phyloP scores from a whole-genome alignment of 2,888 invertebrate genomes.

The Metopia argyrocephala region DNA sequence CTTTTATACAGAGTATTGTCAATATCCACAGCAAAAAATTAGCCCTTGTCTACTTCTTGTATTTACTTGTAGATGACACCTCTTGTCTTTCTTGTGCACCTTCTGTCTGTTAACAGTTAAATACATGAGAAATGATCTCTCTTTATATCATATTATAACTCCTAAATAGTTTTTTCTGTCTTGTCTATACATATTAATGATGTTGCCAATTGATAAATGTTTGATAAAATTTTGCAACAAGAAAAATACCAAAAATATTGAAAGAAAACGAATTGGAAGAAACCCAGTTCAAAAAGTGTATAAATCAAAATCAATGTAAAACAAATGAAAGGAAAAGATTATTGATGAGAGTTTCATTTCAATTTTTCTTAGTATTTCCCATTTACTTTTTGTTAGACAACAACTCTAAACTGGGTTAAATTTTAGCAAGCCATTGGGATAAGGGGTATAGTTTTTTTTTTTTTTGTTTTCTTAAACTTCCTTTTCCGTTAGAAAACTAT shows the following conservation, averaged over 20 bases:
- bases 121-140: too few relatives aligned
- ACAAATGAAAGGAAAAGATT: constrained; percentile 13
- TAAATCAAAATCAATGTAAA: constrained; percentile 40
- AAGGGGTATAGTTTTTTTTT: too few relatives aligned
- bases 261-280: background rate
- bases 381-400: background rate
- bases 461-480: too few relatives aligned
- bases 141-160: too few relatives aligned
- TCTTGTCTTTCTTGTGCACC: too few relatives aligned
- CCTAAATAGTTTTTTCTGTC: background rate
- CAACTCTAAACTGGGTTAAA: constrained; percentile 40
- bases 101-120: too few relatives aligned
- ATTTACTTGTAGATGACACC: too few relatives aligned
- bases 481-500: background rate
- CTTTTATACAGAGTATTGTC: too few relatives aligned
- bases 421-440: constrained; percentile 26
- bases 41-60: too few relatives aligned
- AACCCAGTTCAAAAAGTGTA: constrained; percentile 46
- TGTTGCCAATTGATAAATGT: constrained; percentile 43
- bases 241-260: background rate
- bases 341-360: constrained; percentile 38
- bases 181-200: constrained; percentile 14
- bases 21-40: too few relatives aligned
- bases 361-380: background rate
- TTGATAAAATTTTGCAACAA: background rate